Percentiles rank a stretch among this genome's conserved stretches.
Evolutionary conservation across 2,797 vertebrate species (phyloP).

Genomic region (Acestrorhynchus altus): DNA sequence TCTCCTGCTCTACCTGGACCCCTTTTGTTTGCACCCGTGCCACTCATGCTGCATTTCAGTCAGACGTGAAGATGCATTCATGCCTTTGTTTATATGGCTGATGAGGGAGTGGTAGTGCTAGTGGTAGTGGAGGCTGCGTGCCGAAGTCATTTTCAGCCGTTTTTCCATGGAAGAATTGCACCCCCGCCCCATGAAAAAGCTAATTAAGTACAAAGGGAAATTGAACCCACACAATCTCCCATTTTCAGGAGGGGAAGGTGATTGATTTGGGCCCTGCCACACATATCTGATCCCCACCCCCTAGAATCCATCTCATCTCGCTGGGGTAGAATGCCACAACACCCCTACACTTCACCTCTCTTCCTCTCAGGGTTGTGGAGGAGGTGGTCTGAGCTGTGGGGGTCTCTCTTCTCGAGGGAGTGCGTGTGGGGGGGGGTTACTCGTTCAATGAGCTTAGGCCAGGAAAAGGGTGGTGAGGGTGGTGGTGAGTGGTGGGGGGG

Average conservation of each 20-base stretch:
- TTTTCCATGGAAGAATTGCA: constrained; percentile 62
- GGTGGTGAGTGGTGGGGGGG: background rate
- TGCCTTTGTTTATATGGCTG: constrained; percentile 5
- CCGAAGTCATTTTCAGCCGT: constrained; percentile 16
- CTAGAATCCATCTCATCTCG: constrained; percentile 27
- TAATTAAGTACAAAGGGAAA: constrained; percentile 70
- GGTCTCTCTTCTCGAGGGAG: constrained; percentile 38
- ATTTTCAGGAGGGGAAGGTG: constrained; percentile 60
- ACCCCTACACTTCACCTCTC: constrained; percentile 51
- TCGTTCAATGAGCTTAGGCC: constrained; percentile 57
- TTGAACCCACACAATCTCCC: constrained; percentile 70
- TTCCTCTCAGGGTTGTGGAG: constrained; percentile 49
- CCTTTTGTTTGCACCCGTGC: background rate
- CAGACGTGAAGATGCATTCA: background rate
- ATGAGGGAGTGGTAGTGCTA: background rate
- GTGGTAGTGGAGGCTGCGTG: background rate
- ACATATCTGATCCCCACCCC: constrained; percentile 70
- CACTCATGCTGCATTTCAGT: background rate
- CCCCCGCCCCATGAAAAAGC: constrained; percentile 57
- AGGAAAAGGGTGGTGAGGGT: constrained; percentile 37
- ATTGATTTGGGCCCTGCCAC: constrained; percentile 73
- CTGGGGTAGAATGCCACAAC: constrained; percentile 51
- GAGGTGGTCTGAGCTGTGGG: background rate
- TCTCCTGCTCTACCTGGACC: background rate
- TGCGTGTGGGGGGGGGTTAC: constrained; percentile 49